phyloP scores from a whole-genome alignment of 2,113 vertebrate species.

The Phoenicopterus ruber region DNA sequence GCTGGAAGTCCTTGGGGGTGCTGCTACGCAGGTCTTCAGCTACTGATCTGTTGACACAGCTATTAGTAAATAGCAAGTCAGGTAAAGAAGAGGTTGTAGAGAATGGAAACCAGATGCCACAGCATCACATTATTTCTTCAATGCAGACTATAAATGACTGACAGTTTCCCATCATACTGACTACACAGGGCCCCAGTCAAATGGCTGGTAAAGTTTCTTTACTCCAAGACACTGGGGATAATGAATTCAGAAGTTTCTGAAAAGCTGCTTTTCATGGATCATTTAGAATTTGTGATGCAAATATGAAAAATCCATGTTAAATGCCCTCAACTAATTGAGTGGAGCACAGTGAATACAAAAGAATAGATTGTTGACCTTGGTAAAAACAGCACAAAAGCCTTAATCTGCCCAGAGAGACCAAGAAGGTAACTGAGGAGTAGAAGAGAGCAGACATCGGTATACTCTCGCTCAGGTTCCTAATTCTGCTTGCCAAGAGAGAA shows the following conservation, averaged over 20 bases:
- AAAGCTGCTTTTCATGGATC: slow-evolving; percentile 67
- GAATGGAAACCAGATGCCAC: not conserved
- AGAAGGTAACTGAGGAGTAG: not conserved
- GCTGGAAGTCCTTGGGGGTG: not conserved
- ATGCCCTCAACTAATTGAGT: slow-evolving; percentile 63
- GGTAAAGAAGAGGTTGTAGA: not conserved
- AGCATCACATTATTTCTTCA: not conserved
- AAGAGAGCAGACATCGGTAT: not conserved
- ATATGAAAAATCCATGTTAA: slow-evolving; percentile 66
- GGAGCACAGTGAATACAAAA: slow-evolving; percentile 6
- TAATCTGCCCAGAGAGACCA: slow-evolving; percentile 34
- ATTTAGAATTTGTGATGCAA: slow-evolving; percentile 68
- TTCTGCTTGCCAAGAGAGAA: slow-evolving; percentile 6
- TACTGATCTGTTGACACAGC: not conserved
- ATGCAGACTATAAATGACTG: not conserved
- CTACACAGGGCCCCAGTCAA: not conserved
- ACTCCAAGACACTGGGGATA: not conserved
- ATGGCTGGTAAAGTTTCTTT: slow-evolving; percentile 23
- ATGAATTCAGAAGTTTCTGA: slow-evolving; percentile 56
- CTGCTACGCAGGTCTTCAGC: not conserved
- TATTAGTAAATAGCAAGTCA: not conserved
- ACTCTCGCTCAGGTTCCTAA: not conserved
- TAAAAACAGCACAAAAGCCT: slow-evolving; percentile 36
- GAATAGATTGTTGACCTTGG: slow-evolving; percentile 39
- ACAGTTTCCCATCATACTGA: not conserved